Conservation (phyloP, 1,140 invertebrate genomes). For the Lethrus apterus region DNA sequence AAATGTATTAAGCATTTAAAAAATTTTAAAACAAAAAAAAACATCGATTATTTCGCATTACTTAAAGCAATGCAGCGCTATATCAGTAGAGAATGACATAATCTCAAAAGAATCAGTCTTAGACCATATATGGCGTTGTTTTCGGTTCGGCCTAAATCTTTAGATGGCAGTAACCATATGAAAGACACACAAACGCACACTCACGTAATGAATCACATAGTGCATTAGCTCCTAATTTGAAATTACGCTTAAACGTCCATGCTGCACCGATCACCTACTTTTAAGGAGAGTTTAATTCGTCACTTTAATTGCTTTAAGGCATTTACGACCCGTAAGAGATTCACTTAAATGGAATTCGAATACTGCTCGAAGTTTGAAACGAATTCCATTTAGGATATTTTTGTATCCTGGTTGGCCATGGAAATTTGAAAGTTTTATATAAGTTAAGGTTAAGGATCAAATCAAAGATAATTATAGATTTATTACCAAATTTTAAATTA, state of each 20-base stretch:
- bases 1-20: constrained; percentile 6
- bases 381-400: no score
- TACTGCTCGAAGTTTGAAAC: no score
- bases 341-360: no score
- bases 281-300: constrained; percentile 13
- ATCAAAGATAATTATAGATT: no score
- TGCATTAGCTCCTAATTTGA: constrained; percentile 14
- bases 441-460: no score
- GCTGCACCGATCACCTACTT: constrained; percentile 8
- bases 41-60: background rate
- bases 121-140: constrained; percentile 7
- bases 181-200: constrained; percentile 4
- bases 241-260: constrained; percentile 8
- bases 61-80: constrained; percentile 5
- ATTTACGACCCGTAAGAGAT: no score
- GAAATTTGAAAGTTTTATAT: no score
- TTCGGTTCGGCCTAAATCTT: constrained; percentile 10
- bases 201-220: no score
- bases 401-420: no score
- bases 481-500: no score
- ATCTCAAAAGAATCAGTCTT: constrained; percentile 6
- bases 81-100: constrained; percentile 6
- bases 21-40: constrained; percentile 12
- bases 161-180: constrained; percentile 7
- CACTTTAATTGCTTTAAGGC: no score